A percentile compares a stretch with the other conserved stretches of the same genome.
Conservation (phyloP, 2,113 vertebrate species). For the Loxodonta africana region DNA sequence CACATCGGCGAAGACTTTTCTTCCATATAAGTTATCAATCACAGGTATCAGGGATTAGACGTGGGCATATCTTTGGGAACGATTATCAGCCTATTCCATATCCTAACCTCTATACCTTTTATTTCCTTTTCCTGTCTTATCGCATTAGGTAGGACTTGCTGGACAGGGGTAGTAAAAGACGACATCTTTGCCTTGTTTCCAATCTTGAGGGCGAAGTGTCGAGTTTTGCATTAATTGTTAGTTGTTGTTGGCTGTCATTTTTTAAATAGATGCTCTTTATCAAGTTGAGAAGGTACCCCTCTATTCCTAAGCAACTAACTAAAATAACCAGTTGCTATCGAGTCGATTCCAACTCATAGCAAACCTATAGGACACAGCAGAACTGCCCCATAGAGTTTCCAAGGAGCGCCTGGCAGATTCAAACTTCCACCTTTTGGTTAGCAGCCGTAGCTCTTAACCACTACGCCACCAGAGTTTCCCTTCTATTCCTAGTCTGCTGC, state of each 20-base stretch:
- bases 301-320: no score
- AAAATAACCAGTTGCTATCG: no score
- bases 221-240: background rate
- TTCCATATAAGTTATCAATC: background rate
- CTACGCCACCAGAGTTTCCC: no score
- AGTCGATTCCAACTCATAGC: no score
- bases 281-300: background rate
- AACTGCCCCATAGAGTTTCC: no score
- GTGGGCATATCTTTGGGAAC: background rate
- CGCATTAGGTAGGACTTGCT: background rate
- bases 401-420: no score
- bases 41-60: background rate
- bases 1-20: no score
- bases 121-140: background rate
- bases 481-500: background rate
- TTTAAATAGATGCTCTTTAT: background rate
- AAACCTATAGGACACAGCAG: no score
- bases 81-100: background rate
- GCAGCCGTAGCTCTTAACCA: no score
- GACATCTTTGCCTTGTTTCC: background rate
- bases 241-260: background rate
- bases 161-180: background rate
- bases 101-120: background rate
- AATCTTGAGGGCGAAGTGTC: background rate
- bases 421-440: no score